Conservation (phyloP, 2,888 invertebrate genomes). For the Auanema freiburgensis region DNA sequence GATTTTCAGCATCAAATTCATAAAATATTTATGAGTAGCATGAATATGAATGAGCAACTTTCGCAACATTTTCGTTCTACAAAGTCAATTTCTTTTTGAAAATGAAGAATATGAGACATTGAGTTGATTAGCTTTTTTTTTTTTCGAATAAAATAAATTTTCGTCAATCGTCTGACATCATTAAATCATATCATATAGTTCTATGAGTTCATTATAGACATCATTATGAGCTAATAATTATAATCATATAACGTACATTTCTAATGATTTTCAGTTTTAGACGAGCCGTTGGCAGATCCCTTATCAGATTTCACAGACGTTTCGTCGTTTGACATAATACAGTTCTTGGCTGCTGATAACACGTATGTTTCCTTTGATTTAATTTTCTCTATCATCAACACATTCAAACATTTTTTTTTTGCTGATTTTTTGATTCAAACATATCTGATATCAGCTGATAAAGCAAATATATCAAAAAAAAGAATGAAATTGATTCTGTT, state of each 20-base stretch:
- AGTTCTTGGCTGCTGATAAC: constrained; percentile 54
- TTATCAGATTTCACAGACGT: constrained; percentile 51
- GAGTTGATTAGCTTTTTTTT: too few species aligned
- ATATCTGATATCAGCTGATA: neutral
- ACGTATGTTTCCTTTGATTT: constrained; percentile 44
- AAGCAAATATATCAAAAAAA: too few species aligned
- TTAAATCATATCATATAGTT: too few species aligned
- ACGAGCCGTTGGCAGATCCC: constrained; percentile 59
- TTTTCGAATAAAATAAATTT: too few species aligned
- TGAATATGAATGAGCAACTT: neutral
- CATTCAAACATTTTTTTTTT: constrained; percentile 6
- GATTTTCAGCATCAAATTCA: neutral
- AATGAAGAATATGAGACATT: neutral
- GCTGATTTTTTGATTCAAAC: neutral
- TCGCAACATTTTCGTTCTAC: neutral
- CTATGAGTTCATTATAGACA: too few species aligned
- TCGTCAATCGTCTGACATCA: too few species aligned
- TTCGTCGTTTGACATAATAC: constrained; percentile 61
- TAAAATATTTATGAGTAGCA: neutral
- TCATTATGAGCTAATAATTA: neutral
- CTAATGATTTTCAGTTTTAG: constrained; percentile 36
- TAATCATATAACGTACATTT: neutral
- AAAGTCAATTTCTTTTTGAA: neutral
- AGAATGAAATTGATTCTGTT: too few species aligned
- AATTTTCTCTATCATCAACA: neutral